These are phyloP conservation scores for Pitta sordida DNA, from an alignment of 2,113 vertebrate genomes.

Conservation along the genomic window DNA sequence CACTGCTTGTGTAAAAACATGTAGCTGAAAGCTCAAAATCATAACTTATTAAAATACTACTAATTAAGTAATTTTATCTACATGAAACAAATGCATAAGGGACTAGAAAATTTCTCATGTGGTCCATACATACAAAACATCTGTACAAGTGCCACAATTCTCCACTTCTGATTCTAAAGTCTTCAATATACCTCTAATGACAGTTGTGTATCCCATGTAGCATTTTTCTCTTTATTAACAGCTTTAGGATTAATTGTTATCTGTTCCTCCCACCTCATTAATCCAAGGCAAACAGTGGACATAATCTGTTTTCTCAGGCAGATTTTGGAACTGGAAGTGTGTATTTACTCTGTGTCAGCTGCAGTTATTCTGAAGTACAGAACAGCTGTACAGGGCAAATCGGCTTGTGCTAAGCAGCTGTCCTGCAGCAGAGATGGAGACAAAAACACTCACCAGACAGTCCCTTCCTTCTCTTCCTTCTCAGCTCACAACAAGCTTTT, in stretches of 20 bases:
- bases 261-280: background rate
- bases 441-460: background rate
- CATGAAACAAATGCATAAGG: background rate
- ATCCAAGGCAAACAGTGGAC: background rate
- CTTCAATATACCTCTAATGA: background rate
- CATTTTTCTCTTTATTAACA: background rate
- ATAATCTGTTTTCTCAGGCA: background rate
- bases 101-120: background rate
- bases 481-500: background rate
- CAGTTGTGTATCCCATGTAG: background rate
- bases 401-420: slow-evolving; percentile 24
- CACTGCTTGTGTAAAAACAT: background rate
- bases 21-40: background rate
- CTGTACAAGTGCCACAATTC: background rate
- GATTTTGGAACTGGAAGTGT: background rate
- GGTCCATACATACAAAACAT: background rate
- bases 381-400: background rate
- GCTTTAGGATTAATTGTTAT: background rate
- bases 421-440: background rate
- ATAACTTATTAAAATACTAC: background rate
- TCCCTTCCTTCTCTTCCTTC: background rate
- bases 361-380: background rate
- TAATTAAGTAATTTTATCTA: background rate
- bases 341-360: background rate
- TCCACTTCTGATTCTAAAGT: background rate